Percentiles rank a stretch among this genome's conserved stretches.
These are phyloP conservation scores for Dolichallabes microphthalmus DNA, from an alignment of 2,113 vertebrate species.

Conservation along the genomic window DNA sequence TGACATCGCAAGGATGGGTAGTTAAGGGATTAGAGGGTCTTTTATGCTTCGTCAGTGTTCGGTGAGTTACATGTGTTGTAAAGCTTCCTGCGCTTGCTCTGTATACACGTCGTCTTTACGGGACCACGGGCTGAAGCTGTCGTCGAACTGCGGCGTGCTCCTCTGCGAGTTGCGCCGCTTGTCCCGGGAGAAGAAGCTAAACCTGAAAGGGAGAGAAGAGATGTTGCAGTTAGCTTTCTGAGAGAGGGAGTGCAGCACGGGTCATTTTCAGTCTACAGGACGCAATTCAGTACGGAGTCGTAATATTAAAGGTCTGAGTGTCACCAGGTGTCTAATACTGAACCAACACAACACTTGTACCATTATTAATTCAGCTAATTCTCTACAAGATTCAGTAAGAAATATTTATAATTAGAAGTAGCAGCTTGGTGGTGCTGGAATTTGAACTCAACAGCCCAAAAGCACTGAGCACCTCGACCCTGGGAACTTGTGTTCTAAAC, in stretches of 20 bases:
- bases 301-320: background rate
- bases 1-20: background rate
- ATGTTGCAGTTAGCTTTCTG: background rate
- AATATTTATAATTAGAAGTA: background rate
- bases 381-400: background rate
- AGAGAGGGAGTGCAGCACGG: background rate
- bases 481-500: background rate
- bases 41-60: slow-evolving; percentile 14
- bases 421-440: background rate
- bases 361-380: background rate
- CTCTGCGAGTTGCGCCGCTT: slow-evolving; percentile 83
- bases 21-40: slow-evolving; percentile 18
- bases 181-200: slow-evolving; percentile 97
- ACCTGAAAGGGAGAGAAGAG: slow-evolving; percentile 70
- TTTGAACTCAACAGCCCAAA: background rate
- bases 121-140: slow-evolving; percentile 77
- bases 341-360: background rate
- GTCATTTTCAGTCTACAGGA: background rate
- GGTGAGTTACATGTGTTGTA: slow-evolving; percentile 87
- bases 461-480: background rate
- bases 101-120: slow-evolving; percentile 82
- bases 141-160: slow-evolving; percentile 68
- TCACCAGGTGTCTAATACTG: background rate
- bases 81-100: slow-evolving; percentile 91
- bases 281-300: background rate